phyloP scores from a whole-genome alignment of 2,888 invertebrate species.

The Elmis aenea region DNA sequence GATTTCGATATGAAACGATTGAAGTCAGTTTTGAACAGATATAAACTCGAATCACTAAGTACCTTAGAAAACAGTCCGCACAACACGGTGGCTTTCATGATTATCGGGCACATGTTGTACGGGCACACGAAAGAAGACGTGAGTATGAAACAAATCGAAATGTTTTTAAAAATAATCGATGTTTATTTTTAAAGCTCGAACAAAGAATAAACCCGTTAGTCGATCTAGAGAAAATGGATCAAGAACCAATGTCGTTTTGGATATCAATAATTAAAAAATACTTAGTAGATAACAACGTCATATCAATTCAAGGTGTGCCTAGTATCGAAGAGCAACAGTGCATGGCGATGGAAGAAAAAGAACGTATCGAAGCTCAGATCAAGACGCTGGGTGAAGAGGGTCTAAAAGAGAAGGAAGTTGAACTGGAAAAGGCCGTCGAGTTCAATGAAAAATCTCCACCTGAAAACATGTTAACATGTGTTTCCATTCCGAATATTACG shows the following conservation, averaged over 20 bases:
- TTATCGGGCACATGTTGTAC: constrained; percentile 81
- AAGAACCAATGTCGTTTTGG: constrained; percentile 67
- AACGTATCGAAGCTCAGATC: constrained; percentile 63
- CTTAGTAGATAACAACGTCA: constrained; percentile 58
- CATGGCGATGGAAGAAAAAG: constrained; percentile 68
- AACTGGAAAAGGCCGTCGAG: constrained; percentile 63
- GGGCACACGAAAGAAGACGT: constrained; percentile 70
- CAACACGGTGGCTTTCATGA: constrained; percentile 67
- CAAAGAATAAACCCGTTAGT: constrained; percentile 64
- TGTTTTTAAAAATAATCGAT: neutral
- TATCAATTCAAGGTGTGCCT: constrained; percentile 62
- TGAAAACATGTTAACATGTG: constrained; percentile 62
- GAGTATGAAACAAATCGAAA: constrained; percentile 37
- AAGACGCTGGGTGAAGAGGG: constrained; percentile 63
- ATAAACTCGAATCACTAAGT: constrained; percentile 63
- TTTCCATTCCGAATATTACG: constrained; percentile 71
- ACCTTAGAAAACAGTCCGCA: constrained; percentile 74
- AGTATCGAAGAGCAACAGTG: constrained; percentile 59
- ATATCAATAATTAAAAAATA: constrained; percentile 61
- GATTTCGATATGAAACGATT: constrained; percentile 72
- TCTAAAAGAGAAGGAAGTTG: constrained; percentile 56
- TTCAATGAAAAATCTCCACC: constrained; percentile 75
- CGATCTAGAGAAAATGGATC: constrained; percentile 55
- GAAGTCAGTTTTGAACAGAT: constrained; percentile 65
- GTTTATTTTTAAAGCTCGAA: constrained; percentile 54